phyloP scores from a whole-genome alignment of 2,888 invertebrate genomes.

The Pachycephus smyrnensis region DNA sequence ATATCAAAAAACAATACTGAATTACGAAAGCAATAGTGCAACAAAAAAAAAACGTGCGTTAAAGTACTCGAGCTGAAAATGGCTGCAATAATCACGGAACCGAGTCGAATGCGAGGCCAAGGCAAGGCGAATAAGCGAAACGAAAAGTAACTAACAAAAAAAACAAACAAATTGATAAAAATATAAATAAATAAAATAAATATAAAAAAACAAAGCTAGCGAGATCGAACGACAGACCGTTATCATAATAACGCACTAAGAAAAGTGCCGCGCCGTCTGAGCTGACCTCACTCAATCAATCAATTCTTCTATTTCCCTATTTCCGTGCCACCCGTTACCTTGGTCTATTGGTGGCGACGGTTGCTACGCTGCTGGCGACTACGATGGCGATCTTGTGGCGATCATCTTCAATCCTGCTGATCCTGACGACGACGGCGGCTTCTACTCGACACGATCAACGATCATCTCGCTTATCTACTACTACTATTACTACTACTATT shows the following conservation, averaged over 20 bases:
- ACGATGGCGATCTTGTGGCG: constrained; percentile 29
- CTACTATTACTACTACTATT: too few relatives aligned
- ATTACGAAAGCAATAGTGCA: neutral
- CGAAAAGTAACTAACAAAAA: constrained; percentile 23
- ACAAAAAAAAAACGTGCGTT: constrained; percentile 2
- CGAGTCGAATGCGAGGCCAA: too few relatives aligned
- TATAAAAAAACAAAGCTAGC: constrained; percentile 26
- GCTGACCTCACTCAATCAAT: constrained; percentile 55
- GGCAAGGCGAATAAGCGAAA: neutral
- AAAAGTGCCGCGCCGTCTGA: constrained; percentile 12
- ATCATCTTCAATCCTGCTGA: constrained; percentile 13
- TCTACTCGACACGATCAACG: too few relatives aligned
- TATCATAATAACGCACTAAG: constrained; percentile 1
- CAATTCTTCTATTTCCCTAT: constrained; percentile 67
- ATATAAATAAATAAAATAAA: constrained; percentile 36
- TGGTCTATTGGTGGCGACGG: constrained; percentile 32
- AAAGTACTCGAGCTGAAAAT: too few relatives aligned
- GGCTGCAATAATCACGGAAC: too few relatives aligned
- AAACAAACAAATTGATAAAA: constrained; percentile 37
- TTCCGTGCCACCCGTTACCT: constrained; percentile 52
- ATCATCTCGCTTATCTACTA: too few relatives aligned
- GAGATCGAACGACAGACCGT: constrained; percentile 27
- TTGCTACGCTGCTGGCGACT: constrained; percentile 27
- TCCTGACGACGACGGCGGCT: neutral
- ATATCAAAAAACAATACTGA: constrained; percentile 13